A percentile compares a stretch with the other conserved stretches of the same genome.
phyloP scores from a whole-genome alignment of 2,797 vertebrate species.

The Neosilurus hyrtlii region DNA sequence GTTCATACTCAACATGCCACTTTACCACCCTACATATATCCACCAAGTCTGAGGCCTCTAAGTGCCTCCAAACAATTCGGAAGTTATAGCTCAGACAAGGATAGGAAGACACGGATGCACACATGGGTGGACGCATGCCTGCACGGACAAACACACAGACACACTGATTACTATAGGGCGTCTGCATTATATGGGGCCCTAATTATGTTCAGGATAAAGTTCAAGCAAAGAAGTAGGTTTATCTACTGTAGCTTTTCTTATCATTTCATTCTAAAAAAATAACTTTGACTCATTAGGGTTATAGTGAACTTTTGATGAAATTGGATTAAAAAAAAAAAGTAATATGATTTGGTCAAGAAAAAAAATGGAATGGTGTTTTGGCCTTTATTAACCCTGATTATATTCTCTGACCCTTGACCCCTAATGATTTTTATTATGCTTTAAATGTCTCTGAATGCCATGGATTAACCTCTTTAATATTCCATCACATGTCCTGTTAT shows the following conservation, averaged over 20 bases:
- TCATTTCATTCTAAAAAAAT: background rate
- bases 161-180: too few relatives aligned
- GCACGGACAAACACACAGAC: too few relatives aligned
- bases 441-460: background rate
- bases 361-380: background rate
- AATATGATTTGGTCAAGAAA: background rate
- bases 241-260: background rate
- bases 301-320: background rate
- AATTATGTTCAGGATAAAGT: background rate
- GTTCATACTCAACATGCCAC: too few relatives aligned
- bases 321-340: too few relatives aligned
- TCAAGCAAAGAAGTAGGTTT: background rate
- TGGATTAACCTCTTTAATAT: background rate
- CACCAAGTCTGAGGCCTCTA: too few relatives aligned
- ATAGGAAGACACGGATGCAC: too few relatives aligned
- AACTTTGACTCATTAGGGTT: background rate
- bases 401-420: background rate
- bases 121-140: too few relatives aligned
- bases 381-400: background rate
- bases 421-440: background rate
- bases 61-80: too few relatives aligned
- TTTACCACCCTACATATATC: too few relatives aligned
- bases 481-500: background rate
- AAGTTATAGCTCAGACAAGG: too few relatives aligned
- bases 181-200: too few relatives aligned